phyloP scores from a whole-genome alignment of 2,113 vertebrate species.

The Pardalotus punctatus region DNA sequence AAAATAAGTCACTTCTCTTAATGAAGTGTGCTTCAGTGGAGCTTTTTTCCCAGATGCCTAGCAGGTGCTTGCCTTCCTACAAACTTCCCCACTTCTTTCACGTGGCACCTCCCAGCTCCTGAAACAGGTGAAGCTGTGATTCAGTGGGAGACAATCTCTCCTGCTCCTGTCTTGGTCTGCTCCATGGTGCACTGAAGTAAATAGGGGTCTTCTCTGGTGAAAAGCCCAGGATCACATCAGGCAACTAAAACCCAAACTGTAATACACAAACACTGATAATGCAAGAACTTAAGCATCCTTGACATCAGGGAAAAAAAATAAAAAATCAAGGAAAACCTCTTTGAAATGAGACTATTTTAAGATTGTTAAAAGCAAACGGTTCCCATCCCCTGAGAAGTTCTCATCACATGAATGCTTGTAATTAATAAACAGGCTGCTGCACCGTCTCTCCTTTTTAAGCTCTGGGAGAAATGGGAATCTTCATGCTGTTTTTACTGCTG shows the following conservation, averaged over 20 bases:
- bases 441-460: not conserved
- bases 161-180: not conserved
- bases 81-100: not conserved
- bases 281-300: not conserved
- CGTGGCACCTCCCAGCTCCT: not conserved
- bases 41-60: not conserved
- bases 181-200: not conserved
- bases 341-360: conserved; percentile 34
- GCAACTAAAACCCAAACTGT: not conserved
- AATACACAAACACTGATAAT: not conserved
- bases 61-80: not conserved
- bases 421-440: conserved; percentile 31
- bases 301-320: not conserved
- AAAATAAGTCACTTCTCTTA: not conserved
- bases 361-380: conserved; percentile 10
- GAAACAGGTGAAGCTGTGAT: not conserved
- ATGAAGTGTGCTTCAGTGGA: not conserved
- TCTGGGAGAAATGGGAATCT: not conserved
- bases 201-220: not conserved
- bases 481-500: not conserved
- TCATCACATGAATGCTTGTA: not conserved
- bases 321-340: not conserved
- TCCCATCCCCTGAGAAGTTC: not conserved
- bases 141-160: not conserved
- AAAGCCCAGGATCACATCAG: not conserved